Conservation (phyloP, 2,797 vertebrate species). For the Scolopax bukidnonensis region DNA sequence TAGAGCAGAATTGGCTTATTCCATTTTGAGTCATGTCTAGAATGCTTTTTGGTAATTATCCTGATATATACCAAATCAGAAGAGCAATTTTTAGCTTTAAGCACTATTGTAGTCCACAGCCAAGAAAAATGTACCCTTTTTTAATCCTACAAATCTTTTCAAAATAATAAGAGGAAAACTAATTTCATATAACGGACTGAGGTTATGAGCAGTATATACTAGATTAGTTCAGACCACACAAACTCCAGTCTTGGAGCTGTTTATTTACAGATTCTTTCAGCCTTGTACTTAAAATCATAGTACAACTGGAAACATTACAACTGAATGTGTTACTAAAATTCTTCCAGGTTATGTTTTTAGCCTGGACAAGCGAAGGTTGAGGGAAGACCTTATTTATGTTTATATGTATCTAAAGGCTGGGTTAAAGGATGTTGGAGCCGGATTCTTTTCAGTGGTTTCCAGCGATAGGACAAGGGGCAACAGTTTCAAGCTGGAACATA, state of each 20-base stretch:
- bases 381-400: no score
- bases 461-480: no score
- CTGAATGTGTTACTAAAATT: not conserved
- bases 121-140: not conserved
- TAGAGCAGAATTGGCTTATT: not conserved
- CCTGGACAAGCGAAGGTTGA: no score
- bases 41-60: not conserved
- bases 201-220: not conserved
- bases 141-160: not conserved
- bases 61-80: not conserved
- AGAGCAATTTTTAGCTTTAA: not conserved
- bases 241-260: conserved; percentile 4
- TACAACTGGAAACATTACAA: not conserved
- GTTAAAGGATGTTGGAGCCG: no score
- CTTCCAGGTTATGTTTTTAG: not conserved
- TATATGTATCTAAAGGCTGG: no score
- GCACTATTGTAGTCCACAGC: not conserved
- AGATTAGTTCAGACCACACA: conserved; percentile 45
- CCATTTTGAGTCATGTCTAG: not conserved
- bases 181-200: not conserved
- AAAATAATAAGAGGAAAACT: conserved; percentile 5
- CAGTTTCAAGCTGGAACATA: no score
- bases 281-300: not conserved
- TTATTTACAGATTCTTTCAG: not conserved
- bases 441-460: no score